A percentile compares a stretch with the other conserved stretches of the same genome.
These are phyloP conservation scores for Manacus vitellinus DNA, from an alignment of 2,113 vertebrate genomes.

Conservation along the genomic window DNA sequence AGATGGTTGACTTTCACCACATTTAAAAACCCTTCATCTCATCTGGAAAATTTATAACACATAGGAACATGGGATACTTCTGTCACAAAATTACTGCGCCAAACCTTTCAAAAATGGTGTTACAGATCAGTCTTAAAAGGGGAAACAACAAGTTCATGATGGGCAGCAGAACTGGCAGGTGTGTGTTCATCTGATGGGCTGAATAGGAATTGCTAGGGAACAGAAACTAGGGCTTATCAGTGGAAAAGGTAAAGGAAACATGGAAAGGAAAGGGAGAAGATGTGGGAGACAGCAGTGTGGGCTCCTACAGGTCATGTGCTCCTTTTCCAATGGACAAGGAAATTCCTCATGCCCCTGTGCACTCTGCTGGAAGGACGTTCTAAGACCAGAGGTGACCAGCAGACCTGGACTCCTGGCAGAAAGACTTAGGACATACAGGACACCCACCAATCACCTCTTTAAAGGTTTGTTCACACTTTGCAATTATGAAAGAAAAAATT, in stretches of 20 bases:
- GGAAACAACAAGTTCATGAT: not conserved
- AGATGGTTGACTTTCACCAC: not conserved
- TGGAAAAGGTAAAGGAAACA: not conserved
- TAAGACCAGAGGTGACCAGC: not conserved
- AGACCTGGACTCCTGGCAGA: not conserved
- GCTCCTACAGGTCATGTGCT: not conserved
- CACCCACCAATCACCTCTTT: not conserved
- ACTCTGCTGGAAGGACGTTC: not conserved
- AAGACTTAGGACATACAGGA: not conserved
- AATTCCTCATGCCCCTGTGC: not conserved
- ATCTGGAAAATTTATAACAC: not conserved
- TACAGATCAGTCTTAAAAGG: not conserved
- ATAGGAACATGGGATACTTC: not conserved
- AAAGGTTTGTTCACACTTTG: not conserved
- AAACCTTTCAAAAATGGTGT: not conserved
- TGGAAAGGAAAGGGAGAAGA: not conserved
- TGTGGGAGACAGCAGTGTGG: not conserved
- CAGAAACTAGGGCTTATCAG: not conserved
- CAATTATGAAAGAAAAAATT: not conserved
- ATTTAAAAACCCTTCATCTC: conserved; percentile 3
- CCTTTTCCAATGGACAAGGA: not conserved
- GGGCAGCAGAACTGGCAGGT: not conserved
- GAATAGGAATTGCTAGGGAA: not conserved
- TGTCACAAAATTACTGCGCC: not conserved
- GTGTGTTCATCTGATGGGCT: not conserved